Evolutionary conservation across 2,888 invertebrate species (phyloP), one percentile per base, ranked within the genome.

Genomic region (Chrysopilus asiliformis): DNA sequence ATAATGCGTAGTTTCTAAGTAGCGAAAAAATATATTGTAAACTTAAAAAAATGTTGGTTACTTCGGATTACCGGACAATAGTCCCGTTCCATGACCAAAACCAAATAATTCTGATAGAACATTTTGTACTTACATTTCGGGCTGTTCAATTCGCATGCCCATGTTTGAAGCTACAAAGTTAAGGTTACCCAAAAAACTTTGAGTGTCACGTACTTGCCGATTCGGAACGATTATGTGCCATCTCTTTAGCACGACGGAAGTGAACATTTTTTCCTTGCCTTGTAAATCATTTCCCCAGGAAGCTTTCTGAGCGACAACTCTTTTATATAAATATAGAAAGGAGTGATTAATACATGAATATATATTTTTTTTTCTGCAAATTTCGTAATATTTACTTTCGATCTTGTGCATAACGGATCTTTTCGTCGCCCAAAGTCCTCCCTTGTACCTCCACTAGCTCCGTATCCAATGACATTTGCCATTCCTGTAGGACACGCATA

Each of bases 391-490:
- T 41, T 22, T 47, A 57, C 56, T 53, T 55, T 48, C 44, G 47
- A 17, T 45, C 43, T 6, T 56, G 50, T 0, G 67, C 71, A 42
- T 75, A 71, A 0, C 68, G 38, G 3, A 90, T 80, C 1, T 53
- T 60, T 51, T 90, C 86, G 0, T 63, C 46, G 0, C 70, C 71
- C 15, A 90, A 54, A 5, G 74, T 59, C 7, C 90, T 70, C 0
- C 74, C 87, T 6, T 70, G 65, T 10, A 91, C 56, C 4, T 67
- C 64, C 0, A 85, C 64, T 7, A 87, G 58, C 1, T 66, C 59
- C 0, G 67, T 55, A 0, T 77, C 71, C 2, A 91, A 56, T 17
- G 67, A 63, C 50, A 91, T 57, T 20, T 79, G 72, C 89, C 90
- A 93, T 1, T 69, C 67, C 0, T 52, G 57, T 22, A 91, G 55